These are phyloP conservation scores for Leptarthrus brevirostris DNA, from an alignment of 2,888 invertebrate species.

Conservation along the genomic window DNA sequence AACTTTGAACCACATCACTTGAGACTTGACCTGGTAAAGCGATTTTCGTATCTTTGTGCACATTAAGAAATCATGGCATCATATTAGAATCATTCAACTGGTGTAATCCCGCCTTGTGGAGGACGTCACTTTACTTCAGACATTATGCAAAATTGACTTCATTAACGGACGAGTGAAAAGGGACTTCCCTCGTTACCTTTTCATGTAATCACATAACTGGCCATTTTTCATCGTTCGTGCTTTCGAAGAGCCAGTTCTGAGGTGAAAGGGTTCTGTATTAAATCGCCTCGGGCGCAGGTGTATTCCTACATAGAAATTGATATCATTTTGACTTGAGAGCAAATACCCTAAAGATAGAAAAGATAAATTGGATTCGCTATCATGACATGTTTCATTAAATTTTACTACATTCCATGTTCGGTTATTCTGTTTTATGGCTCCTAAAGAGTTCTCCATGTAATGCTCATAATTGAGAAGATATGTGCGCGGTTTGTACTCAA, in stretches of 20 bases:
- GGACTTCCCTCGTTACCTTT: not conserved
- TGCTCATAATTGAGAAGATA: conserved; percentile 11
- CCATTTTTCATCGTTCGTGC: conserved; percentile 1
- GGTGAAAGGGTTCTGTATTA: not conserved
- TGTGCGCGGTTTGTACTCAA: not conserved
- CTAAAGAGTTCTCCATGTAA: not conserved
- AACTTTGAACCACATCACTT: not conserved
- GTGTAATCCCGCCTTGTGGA: not conserved
- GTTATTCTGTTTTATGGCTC: conserved; percentile 6
- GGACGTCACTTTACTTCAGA: not conserved
- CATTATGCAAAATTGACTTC: conserved; percentile 28
- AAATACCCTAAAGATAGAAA: conserved; percentile 16
- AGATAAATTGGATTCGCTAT: conserved; percentile 16
- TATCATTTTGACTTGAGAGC: conserved; percentile 2
- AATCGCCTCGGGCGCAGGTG: conserved; percentile 36
- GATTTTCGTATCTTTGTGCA: not conserved
- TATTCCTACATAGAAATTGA: conserved; percentile 21
- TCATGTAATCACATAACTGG: conserved; percentile 22
- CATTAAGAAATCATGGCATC: conserved; percentile 10
- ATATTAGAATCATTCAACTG: not conserved
- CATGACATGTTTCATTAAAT: conserved; percentile 40
- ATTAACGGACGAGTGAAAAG: conserved; percentile 31
- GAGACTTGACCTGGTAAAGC: not conserved
- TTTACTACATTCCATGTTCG: conserved; percentile 20
- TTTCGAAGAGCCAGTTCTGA: not conserved